phyloP scores from a whole-genome alignment of 2,888 invertebrate species.

The Ochropleura plecta region DNA sequence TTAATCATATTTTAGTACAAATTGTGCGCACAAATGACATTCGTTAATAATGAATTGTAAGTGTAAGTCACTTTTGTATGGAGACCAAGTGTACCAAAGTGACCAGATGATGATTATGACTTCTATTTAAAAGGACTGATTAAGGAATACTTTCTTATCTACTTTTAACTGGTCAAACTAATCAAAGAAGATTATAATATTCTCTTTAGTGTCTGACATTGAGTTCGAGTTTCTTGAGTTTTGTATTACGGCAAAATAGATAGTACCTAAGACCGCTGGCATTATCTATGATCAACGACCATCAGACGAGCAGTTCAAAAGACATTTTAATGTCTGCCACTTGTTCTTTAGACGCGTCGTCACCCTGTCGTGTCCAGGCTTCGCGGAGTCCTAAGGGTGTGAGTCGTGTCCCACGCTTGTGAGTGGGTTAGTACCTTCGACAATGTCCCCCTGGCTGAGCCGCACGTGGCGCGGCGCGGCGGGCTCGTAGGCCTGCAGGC shows the following conservation, averaged over 20 bases:
- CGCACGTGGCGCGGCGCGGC: conserved; percentile 94
- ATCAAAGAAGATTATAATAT: background rate
- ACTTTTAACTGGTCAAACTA: background rate
- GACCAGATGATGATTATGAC: conserved; percentile 10
- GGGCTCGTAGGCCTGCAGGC: conserved; percentile 95
- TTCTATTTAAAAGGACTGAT: conserved; percentile 1
- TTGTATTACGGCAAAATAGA: background rate
- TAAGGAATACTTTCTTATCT: background rate
- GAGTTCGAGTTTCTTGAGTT: background rate
- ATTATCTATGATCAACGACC: background rate
- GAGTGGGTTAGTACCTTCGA: conserved; percentile 92
- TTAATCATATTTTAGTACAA: conserved; percentile 51
- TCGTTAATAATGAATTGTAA: conserved; percentile 49
- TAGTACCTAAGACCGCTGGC: background rate
- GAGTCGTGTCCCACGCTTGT: background rate
- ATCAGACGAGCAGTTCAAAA: background rate
- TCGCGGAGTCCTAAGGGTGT: background rate
- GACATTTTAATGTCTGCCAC: background rate
- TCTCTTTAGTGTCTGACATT: background rate
- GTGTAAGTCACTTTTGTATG: conserved; percentile 31
- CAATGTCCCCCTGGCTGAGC: conserved; percentile 96
- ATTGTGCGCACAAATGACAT: conserved; percentile 38
- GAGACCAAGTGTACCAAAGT: conserved; percentile 2
- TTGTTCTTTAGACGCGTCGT: background rate
- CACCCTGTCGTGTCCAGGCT: background rate